Evolutionary conservation across 64 coral and sea anemone species (phyloP).

Genomic region (Astreopora myriophthalma): DNA sequence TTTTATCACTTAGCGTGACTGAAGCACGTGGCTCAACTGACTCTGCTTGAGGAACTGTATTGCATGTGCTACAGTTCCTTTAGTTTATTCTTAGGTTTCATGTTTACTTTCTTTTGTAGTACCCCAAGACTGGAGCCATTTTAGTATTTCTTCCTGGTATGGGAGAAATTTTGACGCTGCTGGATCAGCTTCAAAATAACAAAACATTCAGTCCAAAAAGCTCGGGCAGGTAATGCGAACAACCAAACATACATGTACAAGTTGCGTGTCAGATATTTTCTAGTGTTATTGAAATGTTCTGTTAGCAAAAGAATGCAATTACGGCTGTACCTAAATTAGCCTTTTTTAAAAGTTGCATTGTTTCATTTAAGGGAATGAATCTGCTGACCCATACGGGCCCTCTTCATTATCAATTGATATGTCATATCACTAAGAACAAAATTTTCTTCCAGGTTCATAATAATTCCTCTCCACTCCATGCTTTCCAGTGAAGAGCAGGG

Average conservation of each 20-base stretch:
- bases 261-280: no score
- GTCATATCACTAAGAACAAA: background rate
- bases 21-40: no score
- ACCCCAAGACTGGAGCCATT: slow-evolving; percentile 74
- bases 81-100: background rate
- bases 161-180: slow-evolving; percentile 80
- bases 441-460: slow-evolving; percentile 56
- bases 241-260: background rate
- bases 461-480: slow-evolving; percentile 84
- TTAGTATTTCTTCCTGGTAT: slow-evolving; percentile 86
- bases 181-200: slow-evolving; percentile 76
- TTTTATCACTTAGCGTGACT: no score
- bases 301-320: no score
- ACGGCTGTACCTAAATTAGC: no score
- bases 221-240: slow-evolving; percentile 31
- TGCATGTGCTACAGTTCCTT: background rate
- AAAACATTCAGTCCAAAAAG: slow-evolving; percentile 67
- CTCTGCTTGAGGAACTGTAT: no score
- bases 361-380: no score
- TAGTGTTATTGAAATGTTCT: no score
- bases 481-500: slow-evolving; percentile 87
- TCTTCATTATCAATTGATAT: background rate
- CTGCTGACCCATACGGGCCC: no score
- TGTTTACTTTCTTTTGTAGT: slow-evolving; percentile 11
- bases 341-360: no score